Percentiles rank a stretch among this genome's conserved stretches.
These are phyloP conservation scores for Papilio helenus DNA, from an alignment of 1,140 invertebrate species.

Conservation along the genomic window DNA sequence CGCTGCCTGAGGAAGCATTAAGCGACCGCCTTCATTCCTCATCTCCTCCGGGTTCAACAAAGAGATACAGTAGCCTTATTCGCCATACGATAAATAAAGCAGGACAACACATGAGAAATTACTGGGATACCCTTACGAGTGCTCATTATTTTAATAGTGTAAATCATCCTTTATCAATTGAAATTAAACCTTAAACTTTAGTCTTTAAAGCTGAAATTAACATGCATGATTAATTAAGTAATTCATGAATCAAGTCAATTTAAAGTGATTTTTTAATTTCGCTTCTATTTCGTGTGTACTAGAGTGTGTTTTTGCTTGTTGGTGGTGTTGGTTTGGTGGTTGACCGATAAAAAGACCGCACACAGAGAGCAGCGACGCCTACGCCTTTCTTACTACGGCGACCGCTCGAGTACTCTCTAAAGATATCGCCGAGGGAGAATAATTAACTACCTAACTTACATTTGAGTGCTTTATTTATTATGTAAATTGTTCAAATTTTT, in stretches of 20 bases:
- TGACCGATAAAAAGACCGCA: conserved; percentile 66
- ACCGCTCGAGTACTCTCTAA: conserved; percentile 45
- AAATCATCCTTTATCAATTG: conserved; percentile 47
- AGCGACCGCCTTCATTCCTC: conserved; percentile 50
- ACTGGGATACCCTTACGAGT: conserved; percentile 71
- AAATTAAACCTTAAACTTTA: conserved; percentile 49
- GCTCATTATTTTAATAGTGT: conserved; percentile 78
- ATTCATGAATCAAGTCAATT: conserved; percentile 50
- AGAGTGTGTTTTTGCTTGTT: conserved; percentile 48
- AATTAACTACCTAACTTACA: conserved; percentile 55
- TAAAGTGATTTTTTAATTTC: conserved; percentile 44
- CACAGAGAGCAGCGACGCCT: conserved; percentile 60
- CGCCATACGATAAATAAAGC: conserved; percentile 73
- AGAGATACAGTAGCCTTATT: conserved; percentile 72
- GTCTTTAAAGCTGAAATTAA: conserved; percentile 45
- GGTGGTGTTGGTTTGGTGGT: conserved; percentile 48
- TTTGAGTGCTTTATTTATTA: conserved; percentile 26
- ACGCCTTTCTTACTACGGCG: conserved; percentile 52
- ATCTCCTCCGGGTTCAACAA: conserved; percentile 46
- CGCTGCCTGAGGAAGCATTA: conserved; percentile 28
- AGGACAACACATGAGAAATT: conserved; percentile 75
- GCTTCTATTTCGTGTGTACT: conserved; percentile 37
- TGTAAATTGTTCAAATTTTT: conserved; percentile 1
- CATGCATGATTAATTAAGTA: conserved; percentile 41
- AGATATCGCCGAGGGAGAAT: conserved; percentile 55